Conservation (phyloP, 1,140 invertebrate genomes). For the Pseudachorutes palmiensis region DNA sequence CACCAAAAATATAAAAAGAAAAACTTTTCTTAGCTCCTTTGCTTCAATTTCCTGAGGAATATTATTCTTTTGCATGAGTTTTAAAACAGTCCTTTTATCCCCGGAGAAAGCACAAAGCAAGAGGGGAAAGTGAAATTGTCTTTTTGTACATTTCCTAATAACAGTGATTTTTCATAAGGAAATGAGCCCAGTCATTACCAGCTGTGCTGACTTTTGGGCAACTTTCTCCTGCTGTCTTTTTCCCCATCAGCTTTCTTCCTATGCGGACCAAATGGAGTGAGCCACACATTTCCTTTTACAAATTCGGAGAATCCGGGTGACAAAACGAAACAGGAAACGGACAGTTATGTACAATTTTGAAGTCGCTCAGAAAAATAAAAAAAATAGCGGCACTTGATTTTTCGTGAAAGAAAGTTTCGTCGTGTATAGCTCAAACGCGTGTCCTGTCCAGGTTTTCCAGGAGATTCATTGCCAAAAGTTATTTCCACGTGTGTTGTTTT, state of each 20-base stretch:
- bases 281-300: too few species aligned
- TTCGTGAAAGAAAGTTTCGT: background rate
- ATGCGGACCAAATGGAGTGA: too few species aligned
- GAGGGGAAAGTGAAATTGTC: slow-evolving; percentile 32
- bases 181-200: slow-evolving; percentile 37
- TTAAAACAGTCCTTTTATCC: background rate
- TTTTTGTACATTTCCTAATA: slow-evolving; percentile 37
- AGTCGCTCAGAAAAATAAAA: too few species aligned
- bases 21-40: too few species aligned
- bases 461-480: background rate
- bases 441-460: background rate
- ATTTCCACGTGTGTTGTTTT: background rate
- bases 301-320: background rate
- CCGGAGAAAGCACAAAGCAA: background rate
- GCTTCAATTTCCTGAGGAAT: too few species aligned
- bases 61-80: too few species aligned
- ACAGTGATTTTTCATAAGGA: slow-evolving; percentile 35
- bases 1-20: too few species aligned
- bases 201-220: slow-evolving; percentile 26
- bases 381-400: too few species aligned
- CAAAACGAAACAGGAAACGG: background rate
- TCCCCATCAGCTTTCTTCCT: too few species aligned
- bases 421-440: background rate
- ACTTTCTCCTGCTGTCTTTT: slow-evolving; percentile 4
- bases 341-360: too few species aligned